A percentile compares a stretch with the other conserved stretches of the same genome.
Conservation (phyloP, 2,797 vertebrate genomes). For the Clarias pachynema region DNA sequence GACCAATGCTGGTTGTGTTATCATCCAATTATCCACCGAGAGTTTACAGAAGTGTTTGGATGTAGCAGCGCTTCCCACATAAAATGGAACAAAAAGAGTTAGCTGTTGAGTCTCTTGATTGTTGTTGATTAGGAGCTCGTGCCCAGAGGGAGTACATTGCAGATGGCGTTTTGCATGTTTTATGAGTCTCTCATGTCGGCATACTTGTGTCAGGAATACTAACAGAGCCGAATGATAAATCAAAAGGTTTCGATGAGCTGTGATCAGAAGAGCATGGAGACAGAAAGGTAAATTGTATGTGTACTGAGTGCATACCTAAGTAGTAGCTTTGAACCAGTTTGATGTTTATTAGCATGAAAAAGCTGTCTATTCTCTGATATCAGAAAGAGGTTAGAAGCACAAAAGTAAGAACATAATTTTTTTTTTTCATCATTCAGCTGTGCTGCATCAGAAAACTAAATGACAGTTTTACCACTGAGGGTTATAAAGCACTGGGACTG, state of each 20-base stretch:
- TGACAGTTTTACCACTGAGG: neutral
- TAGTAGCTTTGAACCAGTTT: conserved; percentile 16
- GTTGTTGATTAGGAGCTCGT: conserved; percentile 54
- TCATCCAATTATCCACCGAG: conserved; percentile 53
- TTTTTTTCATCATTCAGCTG: neutral
- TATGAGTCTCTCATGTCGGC: conserved; percentile 43
- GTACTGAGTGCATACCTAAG: neutral
- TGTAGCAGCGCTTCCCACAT: conserved; percentile 45
- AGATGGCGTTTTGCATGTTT: conserved; percentile 59
- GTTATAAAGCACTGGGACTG: neutral
- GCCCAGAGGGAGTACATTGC: conserved; percentile 49
- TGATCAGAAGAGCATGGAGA: conserved; percentile 29
- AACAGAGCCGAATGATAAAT: conserved; percentile 28
- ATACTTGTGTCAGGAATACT: conserved; percentile 41
- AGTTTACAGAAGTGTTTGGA: conserved; percentile 43
- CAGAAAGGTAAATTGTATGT: conserved; percentile 7
- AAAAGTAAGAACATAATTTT: neutral
- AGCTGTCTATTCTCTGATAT: neutral
- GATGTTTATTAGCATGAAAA: neutral
- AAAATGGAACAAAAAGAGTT: conserved; percentile 53
- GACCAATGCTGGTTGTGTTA: conserved; percentile 12
- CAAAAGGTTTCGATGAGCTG: conserved; percentile 26
- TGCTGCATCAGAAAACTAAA: neutral
- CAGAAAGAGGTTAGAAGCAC: neutral
- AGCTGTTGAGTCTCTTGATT: conserved; percentile 35